Evolutionary conservation across 2,113 vertebrate genomes (phyloP).

Genomic region (Saiga tatarica): DNA sequence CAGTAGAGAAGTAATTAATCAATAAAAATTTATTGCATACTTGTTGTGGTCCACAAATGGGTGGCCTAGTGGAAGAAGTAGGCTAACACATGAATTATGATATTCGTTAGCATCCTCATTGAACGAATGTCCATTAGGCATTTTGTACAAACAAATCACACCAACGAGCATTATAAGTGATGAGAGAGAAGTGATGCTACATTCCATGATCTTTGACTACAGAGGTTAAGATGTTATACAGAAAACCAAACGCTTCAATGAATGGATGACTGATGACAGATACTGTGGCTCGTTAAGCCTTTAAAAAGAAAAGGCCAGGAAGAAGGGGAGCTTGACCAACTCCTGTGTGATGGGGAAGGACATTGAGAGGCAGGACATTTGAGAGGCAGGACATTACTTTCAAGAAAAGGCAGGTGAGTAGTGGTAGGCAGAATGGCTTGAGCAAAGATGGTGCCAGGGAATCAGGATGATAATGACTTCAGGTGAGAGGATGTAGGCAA

Average conservation of each 20-base stretch:
- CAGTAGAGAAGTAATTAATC: neutral
- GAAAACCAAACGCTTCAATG: neutral
- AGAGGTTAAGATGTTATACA: neutral
- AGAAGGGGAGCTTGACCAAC: neutral
- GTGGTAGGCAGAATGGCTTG: neutral
- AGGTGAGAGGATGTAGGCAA: neutral
- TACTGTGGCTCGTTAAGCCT: neutral
- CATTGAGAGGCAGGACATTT: neutral
- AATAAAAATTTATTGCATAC: neutral
- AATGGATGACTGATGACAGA: neutral
- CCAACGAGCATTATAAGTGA: neutral
- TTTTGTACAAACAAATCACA: neutral
- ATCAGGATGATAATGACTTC: neutral
- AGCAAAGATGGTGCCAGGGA: neutral
- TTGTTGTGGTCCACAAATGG: neutral
- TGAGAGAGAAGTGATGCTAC: neutral
- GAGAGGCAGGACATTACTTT: neutral
- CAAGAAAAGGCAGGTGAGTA: neutral
- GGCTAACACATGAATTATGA: neutral
- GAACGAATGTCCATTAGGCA: neutral
- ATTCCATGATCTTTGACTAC: neutral
- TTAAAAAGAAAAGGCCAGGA: neutral
- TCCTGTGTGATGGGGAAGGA: neutral
- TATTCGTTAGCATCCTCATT: neutral
- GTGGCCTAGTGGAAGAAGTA: neutral